phyloP scores from a whole-genome alignment of 2,888 invertebrate species.

The Agriopis leucophaearia region DNA sequence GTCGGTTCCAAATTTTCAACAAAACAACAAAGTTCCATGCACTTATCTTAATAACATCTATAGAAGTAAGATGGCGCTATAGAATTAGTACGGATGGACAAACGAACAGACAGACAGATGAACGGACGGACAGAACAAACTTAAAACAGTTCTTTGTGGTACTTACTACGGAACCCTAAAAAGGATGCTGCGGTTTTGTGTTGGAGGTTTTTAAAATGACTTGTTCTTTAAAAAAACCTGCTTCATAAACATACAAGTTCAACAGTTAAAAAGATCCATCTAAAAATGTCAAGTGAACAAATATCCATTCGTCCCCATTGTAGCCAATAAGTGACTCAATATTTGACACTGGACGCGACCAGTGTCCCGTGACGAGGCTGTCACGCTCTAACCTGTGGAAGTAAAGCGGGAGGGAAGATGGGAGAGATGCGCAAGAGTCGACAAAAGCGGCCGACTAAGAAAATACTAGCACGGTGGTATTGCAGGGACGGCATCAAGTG shows the following conservation, averaged over 20 bases:
- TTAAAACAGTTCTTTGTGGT: no score
- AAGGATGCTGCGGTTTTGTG: no score
- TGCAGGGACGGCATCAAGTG: slow-evolving; percentile 64
- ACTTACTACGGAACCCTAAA: no score
- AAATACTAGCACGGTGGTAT: slow-evolving; percentile 84
- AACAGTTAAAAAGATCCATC: slow-evolving; percentile 49
- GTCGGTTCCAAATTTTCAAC: no score
- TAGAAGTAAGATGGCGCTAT: no score
- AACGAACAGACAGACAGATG: no score
- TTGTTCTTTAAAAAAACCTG: slow-evolving; percentile 18
- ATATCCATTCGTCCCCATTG: slow-evolving; percentile 64
- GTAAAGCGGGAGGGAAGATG: slow-evolving; percentile 54
- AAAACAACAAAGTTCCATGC: no score
- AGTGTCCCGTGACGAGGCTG: slow-evolving; percentile 64
- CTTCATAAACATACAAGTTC: slow-evolving; percentile 48
- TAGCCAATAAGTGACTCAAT: slow-evolving; percentile 82
- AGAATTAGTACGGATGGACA: no score
- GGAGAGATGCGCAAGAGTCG: slow-evolving; percentile 59
- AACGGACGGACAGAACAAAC: no score
- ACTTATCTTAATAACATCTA: no score
- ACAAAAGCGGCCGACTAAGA: slow-evolving; percentile 84
- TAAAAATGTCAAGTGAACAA: slow-evolving; percentile 62
- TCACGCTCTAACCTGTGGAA: slow-evolving; percentile 52
- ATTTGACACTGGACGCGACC: slow-evolving; percentile 65
- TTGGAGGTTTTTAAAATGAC: neutral